Percentiles rank a stretch among this genome's conserved stretches.
Conservation (phyloP, 2,113 vertebrate species). For the Colaptes auratus region DNA sequence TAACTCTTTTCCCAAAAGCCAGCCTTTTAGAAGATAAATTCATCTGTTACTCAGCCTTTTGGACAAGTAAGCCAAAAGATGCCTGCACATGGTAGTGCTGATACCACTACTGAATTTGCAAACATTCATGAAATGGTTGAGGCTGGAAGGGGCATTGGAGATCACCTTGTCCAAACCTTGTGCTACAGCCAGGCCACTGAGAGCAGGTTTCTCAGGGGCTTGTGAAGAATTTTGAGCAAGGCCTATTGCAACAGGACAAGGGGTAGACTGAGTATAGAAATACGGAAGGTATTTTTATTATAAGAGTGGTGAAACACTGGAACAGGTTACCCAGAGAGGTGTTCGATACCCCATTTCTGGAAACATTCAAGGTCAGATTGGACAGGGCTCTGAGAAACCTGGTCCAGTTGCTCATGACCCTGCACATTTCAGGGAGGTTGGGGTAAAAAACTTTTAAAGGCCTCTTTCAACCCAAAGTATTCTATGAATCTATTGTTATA, state of each 20-base stretch:
- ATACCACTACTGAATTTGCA: neutral
- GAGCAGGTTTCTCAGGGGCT: neutral
- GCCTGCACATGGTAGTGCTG: neutral
- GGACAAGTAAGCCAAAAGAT: neutral
- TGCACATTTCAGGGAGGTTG: fast-evolving
- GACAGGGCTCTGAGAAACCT: neutral
- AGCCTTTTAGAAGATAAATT: neutral
- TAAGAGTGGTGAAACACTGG: neutral
- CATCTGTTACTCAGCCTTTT: neutral
- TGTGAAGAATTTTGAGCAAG: neutral
- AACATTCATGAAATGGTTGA: neutral
- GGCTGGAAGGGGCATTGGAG: neutral
- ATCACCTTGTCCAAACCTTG: neutral
- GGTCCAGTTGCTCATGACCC: neutral
- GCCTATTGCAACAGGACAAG: neutral
- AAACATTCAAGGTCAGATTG: neutral
- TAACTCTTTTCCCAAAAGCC: neutral
- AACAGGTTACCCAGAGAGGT: neutral
- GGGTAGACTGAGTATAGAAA: neutral
- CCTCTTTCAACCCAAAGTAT: neutral
- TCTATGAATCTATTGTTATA: neutral
- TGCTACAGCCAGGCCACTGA: neutral
- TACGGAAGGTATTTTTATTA: neutral
- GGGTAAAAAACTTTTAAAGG: neutral
- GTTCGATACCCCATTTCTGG: neutral